Base-by-base conservation (phyloP, 2,888 invertebrate species). In the Pandemis heparana region DNA sequence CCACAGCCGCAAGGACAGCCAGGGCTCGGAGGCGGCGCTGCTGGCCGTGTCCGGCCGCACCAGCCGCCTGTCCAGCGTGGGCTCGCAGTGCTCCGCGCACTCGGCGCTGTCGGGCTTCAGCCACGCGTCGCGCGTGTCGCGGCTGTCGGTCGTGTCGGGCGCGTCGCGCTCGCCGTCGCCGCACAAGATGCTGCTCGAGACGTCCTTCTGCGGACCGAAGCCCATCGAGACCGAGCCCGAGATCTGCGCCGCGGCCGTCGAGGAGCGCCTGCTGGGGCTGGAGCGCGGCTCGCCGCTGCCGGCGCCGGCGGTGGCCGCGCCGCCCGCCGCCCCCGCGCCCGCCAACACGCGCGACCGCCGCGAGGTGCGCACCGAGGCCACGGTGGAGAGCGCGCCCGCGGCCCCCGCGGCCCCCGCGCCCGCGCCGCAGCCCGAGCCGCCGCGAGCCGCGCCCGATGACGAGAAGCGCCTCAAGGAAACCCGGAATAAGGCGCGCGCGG, bases 111-210 rank as follows among this genome's bases (percentile, higher is more conserved):
- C 92, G 23, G 91, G 85, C n/a, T 81, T 85, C 80, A 87, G 88
- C 74, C 86, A 86, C 75, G 77, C 84, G 71, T 87, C 89, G 74
- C 90, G 85, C 62, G 84, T 88, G 63, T 92, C 91, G n/a, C 88
- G 90, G 23, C 86, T 94, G 4, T 94, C 94, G 2, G 92, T 87
- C 12, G 95, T 93, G 72, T 95, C 95, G 14, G 95, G 92, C 61
- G 85, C 92, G 32, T 96, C 96, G 6, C 96, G 97, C 76, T 97
- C 97, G 43, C 98, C 98, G 2, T 98, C 98, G 14, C 98, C 98
- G n/a, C 98, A 98, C 92, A 97, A 97, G 88, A 97, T 98, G 96
- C 94, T 98, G 71, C 94, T 98, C 74, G 98, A 98, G 91, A 98
- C 98, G 0, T 98, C 98, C 0, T 98, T 98, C 88, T 98, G 98